phyloP scores from a whole-genome alignment of 2,113 vertebrate genomes.

The Gorsachius goisagi region DNA sequence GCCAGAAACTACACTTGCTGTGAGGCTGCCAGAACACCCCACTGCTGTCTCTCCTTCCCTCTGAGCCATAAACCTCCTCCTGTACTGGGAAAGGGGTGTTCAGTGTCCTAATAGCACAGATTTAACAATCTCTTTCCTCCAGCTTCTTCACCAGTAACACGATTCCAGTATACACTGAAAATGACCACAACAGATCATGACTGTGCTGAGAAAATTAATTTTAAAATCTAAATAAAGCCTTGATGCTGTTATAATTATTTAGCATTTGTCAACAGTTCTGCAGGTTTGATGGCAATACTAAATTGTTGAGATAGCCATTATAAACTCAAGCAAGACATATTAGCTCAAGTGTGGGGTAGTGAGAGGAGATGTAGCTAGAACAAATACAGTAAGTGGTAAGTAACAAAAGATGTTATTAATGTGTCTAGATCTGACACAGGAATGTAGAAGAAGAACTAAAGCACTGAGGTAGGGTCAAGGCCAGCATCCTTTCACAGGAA shows the following conservation, averaged over 20 bases:
- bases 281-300: background rate
- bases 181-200: background rate
- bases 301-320: background rate
- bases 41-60: background rate
- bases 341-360: background rate
- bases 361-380: background rate
- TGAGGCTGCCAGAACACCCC: background rate
- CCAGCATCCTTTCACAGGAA: constrained; percentile 7
- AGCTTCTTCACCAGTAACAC: background rate
- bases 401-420: constrained; percentile 14
- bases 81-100: rapidly evolving
- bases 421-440: background rate
- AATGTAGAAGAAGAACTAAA: constrained; percentile 2
- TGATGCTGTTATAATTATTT: background rate
- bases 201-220: background rate
- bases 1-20: background rate
- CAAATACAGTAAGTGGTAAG: constrained; percentile 18
- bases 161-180: background rate
- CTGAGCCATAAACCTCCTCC: background rate
- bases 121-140: background rate
- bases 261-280: background rate
- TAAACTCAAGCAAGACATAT: background rate
- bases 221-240: background rate
- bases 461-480: constrained; percentile 16
- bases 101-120: background rate